A percentile compares a stretch with the other conserved stretches of the same genome.
phyloP scores from a whole-genome alignment of 2,113 vertebrate species.

The Peromyscus californicus region DNA sequence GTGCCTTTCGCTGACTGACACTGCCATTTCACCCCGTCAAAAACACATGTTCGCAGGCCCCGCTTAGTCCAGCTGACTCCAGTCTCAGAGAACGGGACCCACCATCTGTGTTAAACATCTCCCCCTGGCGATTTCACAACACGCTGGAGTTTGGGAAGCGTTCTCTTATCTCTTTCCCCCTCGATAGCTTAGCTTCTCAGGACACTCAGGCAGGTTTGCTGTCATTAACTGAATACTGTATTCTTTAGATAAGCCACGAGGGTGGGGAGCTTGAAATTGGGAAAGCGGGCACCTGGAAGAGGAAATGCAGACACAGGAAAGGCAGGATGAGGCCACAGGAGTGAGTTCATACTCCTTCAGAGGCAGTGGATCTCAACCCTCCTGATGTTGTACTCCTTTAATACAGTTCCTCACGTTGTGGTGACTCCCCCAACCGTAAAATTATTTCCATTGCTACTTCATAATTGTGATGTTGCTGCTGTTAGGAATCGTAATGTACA shows the following conservation, averaged over 20 bases:
- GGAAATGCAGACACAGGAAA: neutral
- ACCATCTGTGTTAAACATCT: neutral
- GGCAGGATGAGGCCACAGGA: neutral
- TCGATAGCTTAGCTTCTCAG: neutral
- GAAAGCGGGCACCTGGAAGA: neutral
- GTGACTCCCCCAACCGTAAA: neutral
- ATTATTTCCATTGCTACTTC: neutral
- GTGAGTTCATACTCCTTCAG: neutral
- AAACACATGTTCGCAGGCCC: neutral
- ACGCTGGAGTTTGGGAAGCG: neutral
- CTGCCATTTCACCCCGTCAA: neutral
- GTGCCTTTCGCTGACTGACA: neutral
- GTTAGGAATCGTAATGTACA: neutral
- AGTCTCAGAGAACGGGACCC: neutral
- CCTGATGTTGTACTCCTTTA: neutral
- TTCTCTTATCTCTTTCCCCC: neutral
- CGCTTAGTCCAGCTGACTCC: neutral
- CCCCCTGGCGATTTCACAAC: neutral
- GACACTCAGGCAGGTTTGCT: neutral
- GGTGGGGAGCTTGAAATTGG: neutral
- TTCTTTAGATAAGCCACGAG: neutral
- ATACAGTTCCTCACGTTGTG: neutral
- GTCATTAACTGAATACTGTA: neutral
- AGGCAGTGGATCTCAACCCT: neutral
- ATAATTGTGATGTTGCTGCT: neutral